Conservation (phyloP, 92 coral and sea anemone genomes). For the Phenganax subtilis region DNA sequence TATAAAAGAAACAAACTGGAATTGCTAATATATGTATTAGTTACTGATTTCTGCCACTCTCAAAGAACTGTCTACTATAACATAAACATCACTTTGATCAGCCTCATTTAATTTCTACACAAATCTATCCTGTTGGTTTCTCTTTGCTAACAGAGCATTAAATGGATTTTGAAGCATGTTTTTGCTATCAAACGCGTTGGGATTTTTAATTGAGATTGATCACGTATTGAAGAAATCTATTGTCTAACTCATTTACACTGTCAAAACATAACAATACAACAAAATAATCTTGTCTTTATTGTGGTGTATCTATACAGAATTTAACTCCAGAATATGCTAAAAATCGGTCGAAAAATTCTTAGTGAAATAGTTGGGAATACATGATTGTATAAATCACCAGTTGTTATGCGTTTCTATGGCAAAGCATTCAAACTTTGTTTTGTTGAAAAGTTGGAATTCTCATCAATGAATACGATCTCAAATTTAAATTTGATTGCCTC, state of each 20-base stretch:
- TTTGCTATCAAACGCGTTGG: neutral
- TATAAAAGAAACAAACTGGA: slow-evolving; percentile 20
- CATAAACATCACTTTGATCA: no score
- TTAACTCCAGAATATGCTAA: no score
- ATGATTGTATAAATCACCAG: no score
- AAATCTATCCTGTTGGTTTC: no score
- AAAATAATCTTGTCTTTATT: neutral
- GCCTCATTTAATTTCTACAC: no score
- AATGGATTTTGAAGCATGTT: slow-evolving; percentile 4
- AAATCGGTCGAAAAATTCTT: no score
- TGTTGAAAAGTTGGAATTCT: neutral
- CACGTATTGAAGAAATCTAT: neutral
- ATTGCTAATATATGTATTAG: slow-evolving; percentile 1
- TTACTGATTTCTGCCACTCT: no score
- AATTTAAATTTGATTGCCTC: neutral
- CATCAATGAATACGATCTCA: neutral
- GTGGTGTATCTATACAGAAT: neutral
- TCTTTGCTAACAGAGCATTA: no score
- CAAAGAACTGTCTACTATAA: no score
- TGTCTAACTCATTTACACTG: neutral
- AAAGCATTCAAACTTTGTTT: no score
- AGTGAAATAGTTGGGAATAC: no score
- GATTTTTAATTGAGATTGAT: neutral
- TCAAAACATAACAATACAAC: neutral
- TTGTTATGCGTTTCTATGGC: no score